Evolutionary conservation across 2,113 vertebrate species (phyloP).

Genomic region (Panthera leo): DNA sequence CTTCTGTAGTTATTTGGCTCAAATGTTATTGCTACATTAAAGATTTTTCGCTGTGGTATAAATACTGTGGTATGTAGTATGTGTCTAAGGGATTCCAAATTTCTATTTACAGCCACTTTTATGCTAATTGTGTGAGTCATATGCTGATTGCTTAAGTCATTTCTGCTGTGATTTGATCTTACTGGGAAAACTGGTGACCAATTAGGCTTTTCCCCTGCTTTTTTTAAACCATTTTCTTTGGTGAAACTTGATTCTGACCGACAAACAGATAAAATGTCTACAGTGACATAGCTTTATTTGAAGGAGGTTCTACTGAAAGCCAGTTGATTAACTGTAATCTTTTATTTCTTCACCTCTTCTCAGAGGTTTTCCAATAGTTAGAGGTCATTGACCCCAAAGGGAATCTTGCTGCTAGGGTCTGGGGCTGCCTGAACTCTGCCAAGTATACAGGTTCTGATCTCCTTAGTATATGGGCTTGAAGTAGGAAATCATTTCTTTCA

Average conservation of each 20-base stretch:
- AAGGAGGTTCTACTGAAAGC: neutral
- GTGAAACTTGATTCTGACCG: conserved; percentile 59
- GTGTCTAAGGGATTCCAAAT: conserved; percentile 12
- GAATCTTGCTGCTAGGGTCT: neutral
- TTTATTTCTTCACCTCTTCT: neutral
- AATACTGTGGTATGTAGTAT: neutral
- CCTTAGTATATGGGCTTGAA: neutral
- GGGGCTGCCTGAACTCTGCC: neutral
- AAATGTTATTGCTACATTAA: neutral
- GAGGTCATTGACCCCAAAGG: neutral
- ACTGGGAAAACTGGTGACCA: conserved; percentile 59
- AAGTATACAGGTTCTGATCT: neutral
- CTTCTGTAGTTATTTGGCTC: conserved; percentile 7
- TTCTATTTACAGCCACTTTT: conserved; percentile 38
- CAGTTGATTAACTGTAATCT: neutral
- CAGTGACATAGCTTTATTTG: neutral
- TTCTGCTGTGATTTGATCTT: conserved; percentile 71
- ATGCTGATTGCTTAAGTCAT: conserved; percentile 39
- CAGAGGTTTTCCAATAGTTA: neutral
- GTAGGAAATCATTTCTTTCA: neutral
- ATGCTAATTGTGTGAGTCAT: neutral
- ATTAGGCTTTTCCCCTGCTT: neutral
- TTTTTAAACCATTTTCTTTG: conserved; percentile 61
- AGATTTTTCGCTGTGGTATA: neutral
- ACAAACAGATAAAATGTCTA: conserved; percentile 28